These are phyloP conservation scores for Dryadula phaetusa DNA, from an alignment of 2,888 invertebrate genomes.

Conservation along the genomic window DNA sequence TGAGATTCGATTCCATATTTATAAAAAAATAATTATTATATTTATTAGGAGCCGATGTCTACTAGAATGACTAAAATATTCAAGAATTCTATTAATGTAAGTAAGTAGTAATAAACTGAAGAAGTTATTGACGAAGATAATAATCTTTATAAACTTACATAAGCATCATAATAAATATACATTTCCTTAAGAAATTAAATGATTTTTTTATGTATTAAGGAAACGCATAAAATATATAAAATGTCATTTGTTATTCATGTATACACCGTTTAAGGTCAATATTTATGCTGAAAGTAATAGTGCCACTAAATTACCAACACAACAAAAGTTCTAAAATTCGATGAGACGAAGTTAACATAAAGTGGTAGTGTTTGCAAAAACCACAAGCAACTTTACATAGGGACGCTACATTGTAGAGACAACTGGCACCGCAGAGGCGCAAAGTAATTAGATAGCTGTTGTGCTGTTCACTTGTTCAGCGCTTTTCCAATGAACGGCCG, in stretches of 20 bases:
- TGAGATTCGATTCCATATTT: too few species aligned
- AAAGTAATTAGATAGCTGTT: constrained; percentile 79
- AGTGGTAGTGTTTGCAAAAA: constrained; percentile 65
- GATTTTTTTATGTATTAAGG: constrained; percentile 1
- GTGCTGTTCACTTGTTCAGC: constrained; percentile 76
- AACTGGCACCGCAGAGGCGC: constrained; percentile 62
- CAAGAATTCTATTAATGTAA: not conserved
- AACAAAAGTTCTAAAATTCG: constrained; percentile 49
- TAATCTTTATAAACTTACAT: not conserved
- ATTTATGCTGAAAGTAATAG: constrained; percentile 37
- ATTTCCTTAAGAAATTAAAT: constrained; percentile 8
- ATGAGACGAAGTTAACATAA: constrained; percentile 58
- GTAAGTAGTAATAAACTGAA: not conserved
- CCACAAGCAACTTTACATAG: constrained; percentile 69
- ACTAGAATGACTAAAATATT: too few species aligned
- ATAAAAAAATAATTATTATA: too few species aligned
- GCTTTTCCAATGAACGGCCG: constrained; percentile 72
- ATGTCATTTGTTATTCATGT: not conserved
- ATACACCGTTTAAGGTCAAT: constrained; percentile 14
- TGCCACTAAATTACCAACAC: constrained; percentile 42
- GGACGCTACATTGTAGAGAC: constrained; percentile 67
- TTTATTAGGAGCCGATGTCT: too few species aligned
- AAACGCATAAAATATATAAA: not conserved
- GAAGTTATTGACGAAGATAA: not conserved
- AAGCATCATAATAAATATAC: not conserved